phyloP scores from a whole-genome alignment of 2,888 invertebrate genomes.

The Caenorhabditis sinica region DNA sequence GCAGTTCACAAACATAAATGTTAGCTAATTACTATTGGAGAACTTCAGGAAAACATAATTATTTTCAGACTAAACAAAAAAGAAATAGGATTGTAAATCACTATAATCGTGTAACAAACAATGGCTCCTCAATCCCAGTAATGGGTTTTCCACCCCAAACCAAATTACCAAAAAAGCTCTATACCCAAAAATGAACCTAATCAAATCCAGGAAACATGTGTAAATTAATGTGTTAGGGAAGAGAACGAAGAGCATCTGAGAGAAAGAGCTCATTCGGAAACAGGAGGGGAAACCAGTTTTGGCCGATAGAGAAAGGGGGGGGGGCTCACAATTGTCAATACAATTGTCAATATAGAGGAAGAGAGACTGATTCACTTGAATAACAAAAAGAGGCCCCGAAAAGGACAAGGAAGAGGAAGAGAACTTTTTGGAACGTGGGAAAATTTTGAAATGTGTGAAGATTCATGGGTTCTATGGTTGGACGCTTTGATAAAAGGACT shows the following conservation, averaged over 20 bases:
- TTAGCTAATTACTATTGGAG: too few species aligned
- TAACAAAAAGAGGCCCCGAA: neutral
- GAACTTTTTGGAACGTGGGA: neutral
- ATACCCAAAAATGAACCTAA: slow-evolving; percentile 3
- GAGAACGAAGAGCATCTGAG: slow-evolving; percentile 10
- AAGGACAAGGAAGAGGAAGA: slow-evolving; percentile 20
- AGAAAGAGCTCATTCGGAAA: neutral
- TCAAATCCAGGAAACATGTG: slow-evolving; percentile 29
- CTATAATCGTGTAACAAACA: too few species aligned
- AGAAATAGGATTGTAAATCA: too few species aligned
- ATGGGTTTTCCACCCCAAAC: neutral
- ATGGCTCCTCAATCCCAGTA: neutral
- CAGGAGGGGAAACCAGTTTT: slow-evolving; percentile 30
- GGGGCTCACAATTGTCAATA: slow-evolving; percentile 15
- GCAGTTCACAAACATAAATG: too few species aligned
- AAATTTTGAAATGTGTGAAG: neutral
- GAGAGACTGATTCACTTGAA: neutral
- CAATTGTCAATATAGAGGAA: slow-evolving; percentile 21
- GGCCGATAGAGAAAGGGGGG: neutral
- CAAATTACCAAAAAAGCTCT: neutral
- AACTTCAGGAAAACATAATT: too few species aligned
- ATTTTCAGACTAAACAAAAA: too few species aligned
- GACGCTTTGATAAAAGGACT: too few species aligned
- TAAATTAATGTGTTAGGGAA: slow-evolving; percentile 32
- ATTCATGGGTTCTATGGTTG: too few species aligned